phyloP scores from a whole-genome alignment of 2,113 vertebrate species.

The Eublepharis macularius region DNA sequence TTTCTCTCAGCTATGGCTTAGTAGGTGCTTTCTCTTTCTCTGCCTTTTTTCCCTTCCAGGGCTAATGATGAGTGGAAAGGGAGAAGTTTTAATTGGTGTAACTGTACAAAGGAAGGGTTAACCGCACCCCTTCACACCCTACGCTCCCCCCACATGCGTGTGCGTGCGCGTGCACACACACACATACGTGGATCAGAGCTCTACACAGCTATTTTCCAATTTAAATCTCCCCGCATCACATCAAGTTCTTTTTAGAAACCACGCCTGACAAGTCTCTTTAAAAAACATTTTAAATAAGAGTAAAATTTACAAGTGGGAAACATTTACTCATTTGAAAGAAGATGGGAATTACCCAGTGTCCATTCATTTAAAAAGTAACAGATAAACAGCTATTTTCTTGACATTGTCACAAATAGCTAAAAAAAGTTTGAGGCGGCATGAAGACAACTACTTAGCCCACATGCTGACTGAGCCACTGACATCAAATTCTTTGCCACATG shows the following conservation, averaged over 20 bases:
- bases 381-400: not conserved
- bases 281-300: not conserved
- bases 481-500: not conserved
- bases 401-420: not conserved
- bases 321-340: not conserved
- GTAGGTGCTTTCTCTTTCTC: no score
- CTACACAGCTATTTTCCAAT: no score
- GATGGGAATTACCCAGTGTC: not conserved
- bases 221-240: no score
- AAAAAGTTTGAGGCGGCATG: not conserved
- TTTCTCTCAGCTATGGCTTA: no score
- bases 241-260: not conserved
- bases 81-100: no score
- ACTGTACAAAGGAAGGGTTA: no score
- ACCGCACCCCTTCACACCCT: no score
- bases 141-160: no score
- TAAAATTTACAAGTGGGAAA: not conserved
- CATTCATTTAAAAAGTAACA: not conserved
- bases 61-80: no score
- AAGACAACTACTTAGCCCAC: not conserved
- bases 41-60: no score
- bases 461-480: not conserved
- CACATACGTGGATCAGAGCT: no score
- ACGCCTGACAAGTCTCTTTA: not conserved
- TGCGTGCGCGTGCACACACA: no score